phyloP scores from a whole-genome alignment of 2,113 vertebrate genomes.

The Poeciliopsis turrubarensis region DNA sequence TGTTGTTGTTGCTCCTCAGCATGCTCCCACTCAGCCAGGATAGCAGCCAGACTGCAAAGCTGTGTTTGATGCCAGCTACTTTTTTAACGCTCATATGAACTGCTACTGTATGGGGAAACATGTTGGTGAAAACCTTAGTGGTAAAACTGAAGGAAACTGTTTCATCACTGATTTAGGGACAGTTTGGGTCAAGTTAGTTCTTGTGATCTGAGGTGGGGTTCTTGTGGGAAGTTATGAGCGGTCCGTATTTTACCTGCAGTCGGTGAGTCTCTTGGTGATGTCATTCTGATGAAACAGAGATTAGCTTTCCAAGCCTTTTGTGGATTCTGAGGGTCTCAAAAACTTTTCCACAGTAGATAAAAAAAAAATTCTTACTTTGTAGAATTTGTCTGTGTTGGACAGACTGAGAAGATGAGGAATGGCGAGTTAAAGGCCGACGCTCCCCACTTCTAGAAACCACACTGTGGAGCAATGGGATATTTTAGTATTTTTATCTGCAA shows the following conservation, averaged over 20 bases:
- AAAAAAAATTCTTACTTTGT: too few species aligned
- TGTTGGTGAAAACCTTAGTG: background rate
- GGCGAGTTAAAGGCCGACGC: too few species aligned
- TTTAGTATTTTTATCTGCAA: too few species aligned
- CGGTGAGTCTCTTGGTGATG: too few species aligned
- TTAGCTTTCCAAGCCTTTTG: too few species aligned
- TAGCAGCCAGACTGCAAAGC: conserved; percentile 37
- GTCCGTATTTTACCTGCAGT: background rate
- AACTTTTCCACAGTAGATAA: too few species aligned
- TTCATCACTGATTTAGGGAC: background rate
- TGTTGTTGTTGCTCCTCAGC: conserved; percentile 47
- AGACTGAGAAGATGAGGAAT: too few species aligned
- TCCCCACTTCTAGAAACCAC: too few species aligned
- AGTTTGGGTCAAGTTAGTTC: background rate
- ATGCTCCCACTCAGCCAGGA: conserved; percentile 42
- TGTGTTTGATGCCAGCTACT: conserved; percentile 42
- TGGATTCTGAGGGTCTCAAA: too few species aligned
- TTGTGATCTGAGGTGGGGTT: background rate
- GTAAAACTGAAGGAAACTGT: background rate
- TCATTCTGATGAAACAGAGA: too few species aligned
- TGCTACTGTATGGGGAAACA: conserved; percentile 5
- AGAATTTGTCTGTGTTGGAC: too few species aligned
- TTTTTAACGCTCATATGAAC: conserved; percentile 40
- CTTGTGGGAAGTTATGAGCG: background rate
- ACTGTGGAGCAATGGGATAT: too few species aligned